A percentile compares a stretch with the other conserved stretches of the same genome.
Evolutionary conservation across 2,888 invertebrate species (phyloP).

Genomic region (Hyposoter dolosus): DNA sequence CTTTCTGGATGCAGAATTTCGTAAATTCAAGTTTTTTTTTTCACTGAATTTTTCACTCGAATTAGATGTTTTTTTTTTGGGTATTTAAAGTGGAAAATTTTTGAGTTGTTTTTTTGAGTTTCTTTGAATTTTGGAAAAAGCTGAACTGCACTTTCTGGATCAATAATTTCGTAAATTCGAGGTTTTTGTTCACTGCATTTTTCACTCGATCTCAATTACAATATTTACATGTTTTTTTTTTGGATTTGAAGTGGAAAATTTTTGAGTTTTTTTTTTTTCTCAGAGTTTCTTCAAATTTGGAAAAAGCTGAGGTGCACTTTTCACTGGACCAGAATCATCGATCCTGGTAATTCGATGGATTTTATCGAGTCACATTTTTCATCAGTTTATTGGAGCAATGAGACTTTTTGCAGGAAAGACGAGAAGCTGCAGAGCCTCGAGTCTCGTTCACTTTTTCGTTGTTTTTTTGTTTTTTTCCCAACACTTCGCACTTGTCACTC

Average conservation of each 20-base stretch:
- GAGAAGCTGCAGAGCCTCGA: neutral
- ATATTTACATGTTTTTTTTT: neutral
- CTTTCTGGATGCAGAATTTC: no score
- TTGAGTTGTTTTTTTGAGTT: no score
- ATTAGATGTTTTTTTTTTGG: no score
- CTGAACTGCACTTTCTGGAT: neutral
- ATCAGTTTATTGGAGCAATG: neutral
- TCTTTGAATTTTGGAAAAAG: no score
- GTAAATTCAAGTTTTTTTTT: no score
- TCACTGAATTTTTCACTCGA: no score
- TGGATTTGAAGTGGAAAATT: neutral
- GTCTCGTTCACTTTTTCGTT: neutral
- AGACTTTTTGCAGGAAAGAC: neutral
- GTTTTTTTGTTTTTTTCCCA: neutral
- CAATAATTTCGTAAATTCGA: no score
- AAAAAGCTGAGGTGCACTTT: neutral
- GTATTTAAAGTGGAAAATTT: no score
- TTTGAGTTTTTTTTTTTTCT: neutral
- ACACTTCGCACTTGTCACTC: constrained; percentile 19
- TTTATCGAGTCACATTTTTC: neutral
- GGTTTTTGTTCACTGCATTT: no score
- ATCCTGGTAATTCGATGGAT: neutral
- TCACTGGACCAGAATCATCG: neutral
- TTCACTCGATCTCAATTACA: neutral
- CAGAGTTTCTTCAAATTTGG: neutral